phyloP scores from a whole-genome alignment of 2,113 vertebrate genomes.

The Okapia johnstoni region DNA sequence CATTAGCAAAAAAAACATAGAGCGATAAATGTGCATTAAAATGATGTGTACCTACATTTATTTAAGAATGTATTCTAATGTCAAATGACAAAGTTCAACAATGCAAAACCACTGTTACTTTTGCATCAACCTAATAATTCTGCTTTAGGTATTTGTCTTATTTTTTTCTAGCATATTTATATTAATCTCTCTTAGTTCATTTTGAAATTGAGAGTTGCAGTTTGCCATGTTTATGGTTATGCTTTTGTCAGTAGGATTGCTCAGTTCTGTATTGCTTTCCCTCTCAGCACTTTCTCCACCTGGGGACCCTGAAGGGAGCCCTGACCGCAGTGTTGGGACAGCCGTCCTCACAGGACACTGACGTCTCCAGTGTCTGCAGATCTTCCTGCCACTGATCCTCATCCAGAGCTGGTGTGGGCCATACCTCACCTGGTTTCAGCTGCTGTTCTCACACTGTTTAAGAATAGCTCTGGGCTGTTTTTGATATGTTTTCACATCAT shows the following conservation, averaged over 20 bases:
- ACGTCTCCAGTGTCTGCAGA: background rate
- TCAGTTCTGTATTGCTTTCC: background rate
- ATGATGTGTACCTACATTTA: background rate
- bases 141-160: background rate
- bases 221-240: background rate
- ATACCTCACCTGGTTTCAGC: background rate
- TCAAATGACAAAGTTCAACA: background rate
- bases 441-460: background rate
- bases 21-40: background rate
- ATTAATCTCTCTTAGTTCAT: background rate
- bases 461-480: background rate
- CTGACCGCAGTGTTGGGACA: background rate
- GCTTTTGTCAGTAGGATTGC: background rate
- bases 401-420: no score
- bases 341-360: fast-evolving
- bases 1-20: background rate
- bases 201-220: background rate
- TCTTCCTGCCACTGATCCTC: background rate
- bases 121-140: background rate
- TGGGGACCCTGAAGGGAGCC: background rate
- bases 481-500: background rate
- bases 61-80: background rate
- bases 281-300: background rate
- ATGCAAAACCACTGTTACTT: background rate
- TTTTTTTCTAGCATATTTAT: background rate